phyloP scores from a whole-genome alignment of 2,113 vertebrate genomes.

The Amblyopsis rosae region DNA sequence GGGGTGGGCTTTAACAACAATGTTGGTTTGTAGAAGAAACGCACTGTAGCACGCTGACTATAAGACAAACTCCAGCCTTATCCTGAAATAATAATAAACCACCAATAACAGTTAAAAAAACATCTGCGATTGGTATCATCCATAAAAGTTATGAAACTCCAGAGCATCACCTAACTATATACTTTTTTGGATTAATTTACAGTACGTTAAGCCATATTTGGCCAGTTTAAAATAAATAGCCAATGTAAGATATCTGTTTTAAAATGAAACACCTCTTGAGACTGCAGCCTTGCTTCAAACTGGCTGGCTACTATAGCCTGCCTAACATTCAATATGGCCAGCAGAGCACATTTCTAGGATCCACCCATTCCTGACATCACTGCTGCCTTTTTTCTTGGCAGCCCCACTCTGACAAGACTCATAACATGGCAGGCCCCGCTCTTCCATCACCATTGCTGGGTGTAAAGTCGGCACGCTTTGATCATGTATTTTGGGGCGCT shows the following conservation, averaged over 20 bases:
- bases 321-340: constrained; percentile 24
- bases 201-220: neutral
- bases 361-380: constrained; percentile 53
- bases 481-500: constrained; percentile 71
- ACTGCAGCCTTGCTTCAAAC: constrained; percentile 19
- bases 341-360: constrained; percentile 40
- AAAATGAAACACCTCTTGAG: neutral
- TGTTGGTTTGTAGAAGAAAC: too few species aligned
- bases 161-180: neutral
- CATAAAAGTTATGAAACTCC: too few species aligned
- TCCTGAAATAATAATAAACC: too few species aligned
- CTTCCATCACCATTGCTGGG: constrained; percentile 62
- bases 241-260: constrained; percentile 2
- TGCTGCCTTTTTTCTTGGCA: constrained; percentile 55
- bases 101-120: too few species aligned
- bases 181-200: too few species aligned
- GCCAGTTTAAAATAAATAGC: neutral
- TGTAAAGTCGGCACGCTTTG: constrained; percentile 72
- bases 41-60: too few species aligned
- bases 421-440: constrained; percentile 65
- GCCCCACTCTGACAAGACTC: constrained; percentile 66
- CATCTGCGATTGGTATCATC: too few species aligned
- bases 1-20: too few species aligned
- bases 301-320: constrained; percentile 24
- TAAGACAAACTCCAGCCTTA: too few species aligned